Base-by-base conservation (phyloP, 2,797 vertebrate species). In the Chiroxiphia lanceolata region DNA sequence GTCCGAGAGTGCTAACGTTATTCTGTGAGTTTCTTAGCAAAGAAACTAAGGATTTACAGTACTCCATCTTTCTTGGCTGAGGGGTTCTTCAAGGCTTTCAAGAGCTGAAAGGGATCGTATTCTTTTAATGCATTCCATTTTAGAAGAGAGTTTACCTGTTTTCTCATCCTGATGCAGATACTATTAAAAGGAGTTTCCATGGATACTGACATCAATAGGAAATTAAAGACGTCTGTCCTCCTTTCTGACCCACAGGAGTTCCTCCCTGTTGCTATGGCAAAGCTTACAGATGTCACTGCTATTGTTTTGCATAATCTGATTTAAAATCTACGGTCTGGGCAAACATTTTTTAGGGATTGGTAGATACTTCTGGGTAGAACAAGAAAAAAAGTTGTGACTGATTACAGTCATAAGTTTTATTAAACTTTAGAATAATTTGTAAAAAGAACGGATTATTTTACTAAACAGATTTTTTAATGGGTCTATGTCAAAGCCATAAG, bases 181-280 rank as follows among this genome's bases (percentile, higher is more conserved):
- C 89, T 97, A 90, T 96, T 98, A 97, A 95, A 97, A 97, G 72
- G 63, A 33, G 97, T 98, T 97, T 98, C 97, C 97, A 97, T 98
- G 97, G 97, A 97, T 97, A 97, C 96, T 15, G 57, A 95, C 94
- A 91, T 95, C 89, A 93, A 63, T 94, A 81, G 86, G 83, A 91
- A 96, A 97, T 94, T 93, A 97, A 96, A 96, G 92, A 97, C 18
- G 51, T 83, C 72, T 96, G 94, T 97, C 92, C 94, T 97, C 83
- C 96, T 98, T 97, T 96, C 96, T 97, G 97, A 96, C 91, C 95
- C 94, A 97, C 89, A 96, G 88, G 94, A 97, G 83, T 88, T 96
- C 85, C 95, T 96, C 92, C 83, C 56, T 93, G 97, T 96, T 95
- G 94, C 92, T 93, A 93, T 72, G 89, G 93, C 26, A 92, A 93